Conservation (phyloP, 2,888 invertebrate species). For the Trichacis sp. region DNA sequence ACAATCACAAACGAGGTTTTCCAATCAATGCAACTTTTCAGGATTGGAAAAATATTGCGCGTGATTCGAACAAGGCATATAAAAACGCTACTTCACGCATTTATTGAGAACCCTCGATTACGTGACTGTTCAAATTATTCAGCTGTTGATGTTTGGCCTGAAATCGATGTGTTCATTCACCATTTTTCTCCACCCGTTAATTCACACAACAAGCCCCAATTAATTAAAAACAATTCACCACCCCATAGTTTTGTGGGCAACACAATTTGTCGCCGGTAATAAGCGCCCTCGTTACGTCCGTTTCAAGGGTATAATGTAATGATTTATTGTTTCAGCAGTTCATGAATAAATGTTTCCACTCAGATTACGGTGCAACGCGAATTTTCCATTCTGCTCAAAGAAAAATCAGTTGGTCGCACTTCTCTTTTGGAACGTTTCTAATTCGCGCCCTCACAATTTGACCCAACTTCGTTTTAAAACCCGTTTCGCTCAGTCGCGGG, state of each 20-base stretch:
- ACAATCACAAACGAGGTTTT: neutral
- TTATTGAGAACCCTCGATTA: constrained; percentile 30
- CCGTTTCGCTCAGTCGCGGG: too few species aligned
- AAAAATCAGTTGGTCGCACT: neutral
- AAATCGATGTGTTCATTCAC: constrained; percentile 38
- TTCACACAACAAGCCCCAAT: constrained; percentile 10
- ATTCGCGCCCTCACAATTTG: neutral
- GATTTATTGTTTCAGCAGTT: constrained; percentile 9
- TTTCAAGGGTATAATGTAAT: constrained; percentile 1
- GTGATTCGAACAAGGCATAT: too few species aligned
- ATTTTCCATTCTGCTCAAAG: neutral
- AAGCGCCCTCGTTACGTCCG: neutral
- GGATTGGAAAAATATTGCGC: neutral
- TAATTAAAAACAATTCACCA: neutral
- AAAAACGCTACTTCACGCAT: constrained; percentile 3
- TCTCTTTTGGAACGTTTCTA: too few species aligned
- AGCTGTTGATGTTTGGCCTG: constrained; percentile 38
- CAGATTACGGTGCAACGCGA: neutral
- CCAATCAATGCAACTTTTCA: neutral
- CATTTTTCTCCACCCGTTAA: constrained; percentile 31
- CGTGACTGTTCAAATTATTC: constrained; percentile 35
- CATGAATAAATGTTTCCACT: constrained; percentile 1
- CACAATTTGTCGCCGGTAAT: neutral
- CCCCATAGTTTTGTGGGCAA: neutral
- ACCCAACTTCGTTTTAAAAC: neutral